These are phyloP conservation scores for Empidonax alnorum DNA, from an alignment of 2,113 vertebrate species.

Conservation along the genomic window DNA sequence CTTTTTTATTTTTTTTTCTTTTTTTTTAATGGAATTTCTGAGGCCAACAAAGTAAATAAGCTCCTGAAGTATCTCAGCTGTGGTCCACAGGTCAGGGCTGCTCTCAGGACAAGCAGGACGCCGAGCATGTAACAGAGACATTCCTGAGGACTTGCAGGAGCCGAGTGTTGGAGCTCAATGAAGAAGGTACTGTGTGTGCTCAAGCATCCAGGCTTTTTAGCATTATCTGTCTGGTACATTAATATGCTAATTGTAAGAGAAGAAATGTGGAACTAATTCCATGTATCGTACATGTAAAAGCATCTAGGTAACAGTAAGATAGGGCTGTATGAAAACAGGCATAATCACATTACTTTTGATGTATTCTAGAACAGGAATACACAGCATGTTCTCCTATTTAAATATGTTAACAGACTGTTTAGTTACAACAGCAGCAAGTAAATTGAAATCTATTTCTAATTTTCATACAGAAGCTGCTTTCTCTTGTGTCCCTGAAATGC, in stretches of 20 bases:
- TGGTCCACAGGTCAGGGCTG: slow-evolving; percentile 35
- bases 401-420: slow-evolving; percentile 59
- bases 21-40: slow-evolving; percentile 17
- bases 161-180: slow-evolving; percentile 16
- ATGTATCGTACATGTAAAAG: slow-evolving; percentile 62
- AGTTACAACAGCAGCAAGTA: slow-evolving; percentile 48
- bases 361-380: not conserved
- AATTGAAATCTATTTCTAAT: slow-evolving; percentile 57
- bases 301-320: slow-evolving; percentile 63
- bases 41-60: slow-evolving; percentile 42
- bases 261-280: slow-evolving; percentile 74
- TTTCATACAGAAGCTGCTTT: slow-evolving; percentile 40
- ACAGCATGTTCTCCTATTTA: slow-evolving; percentile 20
- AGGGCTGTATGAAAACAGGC: slow-evolving; percentile 51
- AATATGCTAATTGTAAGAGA: slow-evolving; percentile 75
- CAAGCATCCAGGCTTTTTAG: slow-evolving; percentile 57
- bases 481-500: not conserved
- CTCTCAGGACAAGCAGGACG: slow-evolving; percentile 18
- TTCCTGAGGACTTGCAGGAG: slow-evolving; percentile 13
- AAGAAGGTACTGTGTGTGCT: slow-evolving; percentile 49
- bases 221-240: slow-evolving; percentile 69
- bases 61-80: not conserved
- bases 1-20: not conserved
- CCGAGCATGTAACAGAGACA: not conserved
- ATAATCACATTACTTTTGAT: slow-evolving; percentile 41